Conservation (phyloP, 2,113 vertebrate species). For the Cololabis saira region DNA sequence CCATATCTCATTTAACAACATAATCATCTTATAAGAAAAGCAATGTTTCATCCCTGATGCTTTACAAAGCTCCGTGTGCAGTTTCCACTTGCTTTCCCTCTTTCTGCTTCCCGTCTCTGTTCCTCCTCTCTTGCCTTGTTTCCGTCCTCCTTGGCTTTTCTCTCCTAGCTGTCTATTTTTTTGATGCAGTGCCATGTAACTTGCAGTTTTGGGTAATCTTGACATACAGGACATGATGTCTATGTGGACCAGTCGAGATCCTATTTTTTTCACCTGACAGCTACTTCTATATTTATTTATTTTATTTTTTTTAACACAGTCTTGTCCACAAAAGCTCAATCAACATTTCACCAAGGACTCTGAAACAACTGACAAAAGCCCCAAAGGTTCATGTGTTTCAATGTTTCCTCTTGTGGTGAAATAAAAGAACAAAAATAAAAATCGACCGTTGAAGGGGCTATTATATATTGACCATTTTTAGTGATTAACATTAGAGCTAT, state of each 20-base stretch:
- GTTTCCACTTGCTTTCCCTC: slow-evolving; percentile 39
- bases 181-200: slow-evolving; percentile 41
- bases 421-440: slow-evolving; percentile 1
- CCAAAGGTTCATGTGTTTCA: slow-evolving; percentile 30
- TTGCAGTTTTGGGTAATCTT: slow-evolving; percentile 35
- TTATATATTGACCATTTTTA: too few relatives aligned
- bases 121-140: slow-evolving; percentile 23
- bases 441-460: background rate
- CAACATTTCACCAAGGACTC: slow-evolving; percentile 69
- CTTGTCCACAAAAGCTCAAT: slow-evolving; percentile 50
- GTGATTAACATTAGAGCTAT: too few relatives aligned
- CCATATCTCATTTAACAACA: slow-evolving; percentile 82
- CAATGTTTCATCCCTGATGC: slow-evolving; percentile 71
- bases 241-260: slow-evolving; percentile 20
- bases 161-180: slow-evolving; percentile 25
- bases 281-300: slow-evolving; percentile 13
- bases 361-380: slow-evolving; percentile 28
- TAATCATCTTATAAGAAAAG: slow-evolving; percentile 77
- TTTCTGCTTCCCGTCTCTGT: slow-evolving; percentile 24
- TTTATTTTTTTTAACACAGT: slow-evolving; percentile 37
- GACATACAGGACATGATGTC: slow-evolving; percentile 30
- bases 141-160: slow-evolving; percentile 19
- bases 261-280: slow-evolving; percentile 36
- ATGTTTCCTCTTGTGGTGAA: slow-evolving; percentile 19
- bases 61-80: slow-evolving; percentile 65